phyloP scores from a whole-genome alignment of 2,888 invertebrate genomes.

The Chrysomela aeneicollis region DNA sequence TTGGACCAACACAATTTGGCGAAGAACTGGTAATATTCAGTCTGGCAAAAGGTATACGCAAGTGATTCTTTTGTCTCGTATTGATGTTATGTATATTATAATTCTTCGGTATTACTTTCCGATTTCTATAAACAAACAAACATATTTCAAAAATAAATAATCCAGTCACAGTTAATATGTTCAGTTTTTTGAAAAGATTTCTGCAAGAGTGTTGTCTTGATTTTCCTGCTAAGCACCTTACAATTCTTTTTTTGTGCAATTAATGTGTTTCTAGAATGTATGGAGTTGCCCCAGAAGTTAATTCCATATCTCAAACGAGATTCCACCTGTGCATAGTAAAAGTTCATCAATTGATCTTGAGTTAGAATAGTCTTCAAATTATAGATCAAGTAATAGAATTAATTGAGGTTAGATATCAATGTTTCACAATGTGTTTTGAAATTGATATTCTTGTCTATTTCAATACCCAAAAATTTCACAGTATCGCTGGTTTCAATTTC shows the following conservation, averaged over 20 bases:
- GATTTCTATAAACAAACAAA: not conserved
- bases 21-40: slow-evolving; percentile 6
- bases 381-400: slow-evolving; percentile 6
- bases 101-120: slow-evolving; percentile 5
- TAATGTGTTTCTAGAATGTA: slow-evolving; percentile 7
- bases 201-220: slow-evolving; percentile 7
- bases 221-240: slow-evolving; percentile 13
- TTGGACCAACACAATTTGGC: slow-evolving; percentile 11
- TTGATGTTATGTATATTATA: slow-evolving; percentile 4
- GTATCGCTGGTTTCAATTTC: slow-evolving; percentile 6
- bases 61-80: slow-evolving; percentile 10
- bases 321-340: slow-evolving; percentile 7
- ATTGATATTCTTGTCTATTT: slow-evolving; percentile 1
- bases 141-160: not conserved
- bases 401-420: slow-evolving; percentile 7
- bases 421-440: slow-evolving; percentile 5
- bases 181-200: not conserved
- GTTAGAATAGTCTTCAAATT: slow-evolving; percentile 13
- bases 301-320: slow-evolving; percentile 13
- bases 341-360: not conserved
- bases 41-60: slow-evolving; percentile 6
- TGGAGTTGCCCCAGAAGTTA: slow-evolving; percentile 8
- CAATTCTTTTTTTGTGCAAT: slow-evolving; percentile 14
- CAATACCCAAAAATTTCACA: slow-evolving; percentile 9
- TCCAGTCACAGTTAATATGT: slow-evolving; percentile 4